Evolutionary conservation across 2,113 vertebrate species (phyloP), one percentile per base, ranked within the genome.

Genomic region (Microtus oregoni): DNA sequence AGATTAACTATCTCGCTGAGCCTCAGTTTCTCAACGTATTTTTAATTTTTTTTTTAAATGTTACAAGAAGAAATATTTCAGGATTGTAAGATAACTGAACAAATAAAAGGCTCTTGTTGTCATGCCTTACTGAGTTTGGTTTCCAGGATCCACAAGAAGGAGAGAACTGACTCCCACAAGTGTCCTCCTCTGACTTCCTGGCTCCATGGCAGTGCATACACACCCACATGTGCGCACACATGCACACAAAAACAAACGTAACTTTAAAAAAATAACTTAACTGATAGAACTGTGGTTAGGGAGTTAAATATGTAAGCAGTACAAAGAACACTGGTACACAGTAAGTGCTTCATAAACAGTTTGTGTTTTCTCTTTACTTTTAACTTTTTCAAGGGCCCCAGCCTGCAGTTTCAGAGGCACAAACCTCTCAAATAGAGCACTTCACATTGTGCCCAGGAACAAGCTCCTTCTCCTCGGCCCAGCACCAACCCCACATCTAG

Each of bases 381-480:
- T 65, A 78, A 87, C 38, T 85, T 86, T 88, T 58, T 68, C 9
- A 88, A 12, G 14, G 93, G 75, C 44, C 63, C 78, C 13, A 90
- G 41, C 30, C 65, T 90, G 82, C 26, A 70, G 76, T 88, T 32
- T 26, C 50, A 19, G 26, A 89, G 61, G 87, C 52, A 89, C 30
- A 81, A 72, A 47, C 86, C 44, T 94, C 88, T 95, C 19, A 73
- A 32, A 92, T 20, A 95, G 87, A 82, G 86, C 12, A 93, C 79
- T 89, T 76, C 26, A 24, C 55, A 77, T 2, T 81, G n/a, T 41
- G 65, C 30, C 38, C 52, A 77, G 52, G 38, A 91, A 58, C 47
- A 79, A 67, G 55, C 12, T 86, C 35, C 63, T 88, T 58, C 20
- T 77, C 83, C 77, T 77, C 17, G 2, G 44, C 14, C 65, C 65